Conservation (phyloP, 2,113 vertebrate genomes). For the Micromys minutus region DNA sequence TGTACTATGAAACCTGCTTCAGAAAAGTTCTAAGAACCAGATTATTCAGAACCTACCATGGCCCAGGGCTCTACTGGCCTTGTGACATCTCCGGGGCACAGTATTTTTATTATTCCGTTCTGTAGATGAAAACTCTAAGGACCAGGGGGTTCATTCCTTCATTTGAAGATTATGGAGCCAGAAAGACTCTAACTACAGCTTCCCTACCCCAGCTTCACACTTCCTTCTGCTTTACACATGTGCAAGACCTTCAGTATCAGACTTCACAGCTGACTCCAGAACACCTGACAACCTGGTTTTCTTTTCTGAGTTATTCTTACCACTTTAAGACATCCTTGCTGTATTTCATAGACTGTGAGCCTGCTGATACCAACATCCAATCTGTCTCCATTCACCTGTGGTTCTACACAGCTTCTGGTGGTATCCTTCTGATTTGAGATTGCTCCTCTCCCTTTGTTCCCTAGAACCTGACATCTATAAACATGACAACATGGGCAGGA, state of each 20-base stretch:
- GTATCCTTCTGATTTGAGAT: conserved; percentile 41
- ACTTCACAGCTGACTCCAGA: neutral
- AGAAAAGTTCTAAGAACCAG: neutral
- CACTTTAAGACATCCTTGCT: neutral
- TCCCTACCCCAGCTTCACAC: accelerated
- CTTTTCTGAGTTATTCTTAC: neutral
- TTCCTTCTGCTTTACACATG: neutral
- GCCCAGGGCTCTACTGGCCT: neutral
- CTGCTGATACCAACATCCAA: conserved; percentile 2
- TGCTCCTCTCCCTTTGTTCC: conserved; percentile 41
- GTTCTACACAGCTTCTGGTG: neutral
- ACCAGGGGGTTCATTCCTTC: neutral
- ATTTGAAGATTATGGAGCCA: neutral
- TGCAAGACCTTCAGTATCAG: neutral
- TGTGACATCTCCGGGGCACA: neutral
- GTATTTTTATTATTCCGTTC: neutral
- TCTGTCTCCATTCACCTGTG: conserved; percentile 40
- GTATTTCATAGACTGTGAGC: neutral
- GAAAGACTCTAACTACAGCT: neutral
- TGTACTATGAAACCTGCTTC: too few species aligned
- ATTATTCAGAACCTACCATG: neutral
- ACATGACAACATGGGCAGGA: conserved; percentile 48
- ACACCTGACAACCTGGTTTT: neutral
- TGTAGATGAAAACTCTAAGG: neutral
- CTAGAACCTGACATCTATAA: conserved; percentile 45